Conservation (phyloP, 2,113 vertebrate genomes). For the Rynchops niger region DNA sequence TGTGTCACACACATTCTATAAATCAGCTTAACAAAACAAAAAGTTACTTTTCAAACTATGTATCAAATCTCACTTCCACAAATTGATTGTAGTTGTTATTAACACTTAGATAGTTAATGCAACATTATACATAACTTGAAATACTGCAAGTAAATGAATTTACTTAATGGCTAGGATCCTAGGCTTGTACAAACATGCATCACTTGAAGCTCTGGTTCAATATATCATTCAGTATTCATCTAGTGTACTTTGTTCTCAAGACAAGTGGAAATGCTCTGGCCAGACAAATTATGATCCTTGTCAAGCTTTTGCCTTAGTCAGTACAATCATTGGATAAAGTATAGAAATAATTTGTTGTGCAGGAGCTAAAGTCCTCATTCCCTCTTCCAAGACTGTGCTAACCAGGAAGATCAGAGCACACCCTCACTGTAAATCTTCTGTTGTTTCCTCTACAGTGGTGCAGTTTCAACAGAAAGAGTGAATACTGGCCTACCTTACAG, state of each 20-base stretch:
- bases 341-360: background rate
- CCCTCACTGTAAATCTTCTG: background rate
- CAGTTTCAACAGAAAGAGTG: background rate
- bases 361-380: background rate
- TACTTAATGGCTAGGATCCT: background rate
- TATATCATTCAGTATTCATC: background rate
- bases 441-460: background rate
- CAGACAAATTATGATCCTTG: background rate
- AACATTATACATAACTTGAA: background rate
- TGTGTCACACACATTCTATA: background rate
- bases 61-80: background rate
- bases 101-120: background rate
- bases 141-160: background rate
- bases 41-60: background rate
- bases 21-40: background rate
- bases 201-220: background rate
- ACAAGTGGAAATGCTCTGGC: background rate
- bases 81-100: background rate
- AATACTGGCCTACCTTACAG: background rate
- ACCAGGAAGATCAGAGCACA: background rate
- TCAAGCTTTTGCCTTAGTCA: background rate
- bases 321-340: background rate
- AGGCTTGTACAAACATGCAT: background rate
- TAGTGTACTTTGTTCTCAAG: background rate
- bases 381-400: background rate